These are phyloP conservation scores for Nicator chloris DNA, from an alignment of 2,113 vertebrate genomes.

Conservation along the genomic window DNA sequence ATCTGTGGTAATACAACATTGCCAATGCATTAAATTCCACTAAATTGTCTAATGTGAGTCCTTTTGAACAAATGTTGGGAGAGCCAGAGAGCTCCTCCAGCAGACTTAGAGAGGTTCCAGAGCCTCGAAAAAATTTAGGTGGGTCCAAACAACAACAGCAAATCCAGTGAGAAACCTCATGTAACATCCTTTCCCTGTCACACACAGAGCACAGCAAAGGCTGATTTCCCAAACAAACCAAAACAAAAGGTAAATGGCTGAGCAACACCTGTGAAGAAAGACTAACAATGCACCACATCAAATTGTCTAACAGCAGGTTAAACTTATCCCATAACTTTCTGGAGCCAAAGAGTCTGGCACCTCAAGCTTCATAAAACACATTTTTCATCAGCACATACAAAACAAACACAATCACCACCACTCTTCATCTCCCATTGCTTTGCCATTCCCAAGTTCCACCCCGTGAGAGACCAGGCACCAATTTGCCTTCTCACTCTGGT, in stretches of 20 bases:
- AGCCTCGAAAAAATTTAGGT: neutral
- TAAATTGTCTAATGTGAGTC: neutral
- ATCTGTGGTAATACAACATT: neutral
- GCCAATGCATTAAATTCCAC: neutral
- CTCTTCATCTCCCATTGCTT: neutral
- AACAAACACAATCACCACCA: neutral
- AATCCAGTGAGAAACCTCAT: neutral
- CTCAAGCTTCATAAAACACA: neutral
- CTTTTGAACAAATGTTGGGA: neutral
- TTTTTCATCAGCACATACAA: neutral
- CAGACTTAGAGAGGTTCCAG: neutral
- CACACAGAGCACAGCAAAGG: neutral
- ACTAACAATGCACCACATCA: neutral
- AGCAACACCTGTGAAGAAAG: neutral
- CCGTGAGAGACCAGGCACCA: neutral
- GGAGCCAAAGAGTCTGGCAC: constrained; percentile 17
- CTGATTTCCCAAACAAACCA: neutral
- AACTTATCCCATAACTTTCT: neutral
- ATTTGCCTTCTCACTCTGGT: neutral
- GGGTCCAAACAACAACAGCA: neutral
- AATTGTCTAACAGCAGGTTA: neutral
- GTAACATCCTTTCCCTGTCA: neutral
- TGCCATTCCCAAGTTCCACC: neutral
- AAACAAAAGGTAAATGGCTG: neutral
- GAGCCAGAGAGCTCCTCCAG: neutral